These are phyloP conservation scores for Tinamus guttatus DNA, from an alignment of 2,113 vertebrate species.

Conservation along the genomic window DNA sequence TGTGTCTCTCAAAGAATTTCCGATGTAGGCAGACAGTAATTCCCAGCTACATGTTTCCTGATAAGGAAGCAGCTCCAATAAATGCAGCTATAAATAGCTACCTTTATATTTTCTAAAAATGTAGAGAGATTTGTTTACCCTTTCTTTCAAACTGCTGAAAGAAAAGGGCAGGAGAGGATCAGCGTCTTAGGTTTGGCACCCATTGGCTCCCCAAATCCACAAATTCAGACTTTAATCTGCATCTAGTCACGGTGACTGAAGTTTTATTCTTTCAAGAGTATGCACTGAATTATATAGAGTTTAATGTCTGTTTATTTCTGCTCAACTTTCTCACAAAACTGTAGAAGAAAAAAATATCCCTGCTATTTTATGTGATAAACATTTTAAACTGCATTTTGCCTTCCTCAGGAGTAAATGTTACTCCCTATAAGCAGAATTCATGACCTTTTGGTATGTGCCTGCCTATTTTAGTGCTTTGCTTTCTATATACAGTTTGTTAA, in stretches of 20 bases:
- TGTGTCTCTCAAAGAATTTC: constrained; percentile 82
- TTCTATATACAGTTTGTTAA: neutral
- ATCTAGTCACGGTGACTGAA: neutral
- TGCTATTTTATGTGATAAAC: neutral
- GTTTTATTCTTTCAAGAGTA: neutral
- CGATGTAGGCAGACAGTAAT: constrained; percentile 80
- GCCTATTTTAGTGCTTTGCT: neutral
- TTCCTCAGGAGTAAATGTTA: neutral
- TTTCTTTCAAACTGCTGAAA: constrained; percentile 53
- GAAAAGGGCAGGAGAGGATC: neutral
- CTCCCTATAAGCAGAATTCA: neutral
- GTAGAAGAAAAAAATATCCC: neutral
- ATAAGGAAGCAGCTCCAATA: constrained; percentile 82
- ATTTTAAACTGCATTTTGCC: neutral
- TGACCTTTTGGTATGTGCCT: neutral
- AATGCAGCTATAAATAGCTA: constrained; percentile 81
- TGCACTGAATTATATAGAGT: neutral
- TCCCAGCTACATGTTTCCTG: constrained; percentile 80
- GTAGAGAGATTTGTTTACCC: constrained; percentile 58
- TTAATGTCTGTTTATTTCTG: neutral
- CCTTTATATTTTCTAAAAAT: constrained; percentile 60
- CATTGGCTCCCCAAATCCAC: neutral
- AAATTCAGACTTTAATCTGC: neutral
- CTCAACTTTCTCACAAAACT: neutral
- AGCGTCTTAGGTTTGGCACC: neutral